Evolutionary conservation across 2,888 invertebrate genomes (phyloP).

Genomic region (Luperina nickerlii): DNA sequence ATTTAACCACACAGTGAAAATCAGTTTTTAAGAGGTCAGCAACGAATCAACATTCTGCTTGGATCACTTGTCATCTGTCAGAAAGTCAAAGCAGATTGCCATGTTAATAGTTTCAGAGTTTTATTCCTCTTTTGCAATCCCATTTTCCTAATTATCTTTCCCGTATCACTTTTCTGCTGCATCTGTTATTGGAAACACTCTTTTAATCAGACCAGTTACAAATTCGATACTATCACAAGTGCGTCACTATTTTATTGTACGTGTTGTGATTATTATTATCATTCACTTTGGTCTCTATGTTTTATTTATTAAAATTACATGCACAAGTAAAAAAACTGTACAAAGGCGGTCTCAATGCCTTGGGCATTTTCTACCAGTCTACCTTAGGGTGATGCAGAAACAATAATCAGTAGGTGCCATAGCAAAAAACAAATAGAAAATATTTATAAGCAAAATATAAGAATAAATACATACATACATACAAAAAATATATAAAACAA

Average conservation of each 20-base stretch:
- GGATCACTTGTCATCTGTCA: not conserved
- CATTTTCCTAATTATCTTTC: not conserved
- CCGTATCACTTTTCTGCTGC: constrained; percentile 8
- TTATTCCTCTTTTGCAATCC: not conserved
- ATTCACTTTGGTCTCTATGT: constrained; percentile 2
- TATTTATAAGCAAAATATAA: too few species aligned
- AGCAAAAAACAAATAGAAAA: too few species aligned
- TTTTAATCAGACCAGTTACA: constrained; percentile 32
- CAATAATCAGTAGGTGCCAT: too few species aligned
- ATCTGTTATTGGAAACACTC: constrained; percentile 12
- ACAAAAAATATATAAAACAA: too few species aligned
- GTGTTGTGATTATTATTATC: constrained; percentile 17
- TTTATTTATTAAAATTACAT: not conserved
- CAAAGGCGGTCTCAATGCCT: too few species aligned
- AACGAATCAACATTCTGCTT: not conserved
- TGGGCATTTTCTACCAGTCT: too few species aligned
- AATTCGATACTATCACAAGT: constrained; percentile 40
- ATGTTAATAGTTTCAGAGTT: not conserved
- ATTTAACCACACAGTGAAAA: too few species aligned
- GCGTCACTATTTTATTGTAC: not conserved
- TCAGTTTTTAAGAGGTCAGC: not conserved
- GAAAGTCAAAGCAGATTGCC: not conserved
- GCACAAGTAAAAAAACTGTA: too few species aligned
- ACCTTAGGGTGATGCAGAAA: too few species aligned
- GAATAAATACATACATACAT: too few species aligned